Percentiles rank a stretch among this genome's conserved stretches.
These are phyloP conservation scores for Drosophila virilis DNA, from an alignment of 1,140 invertebrate species.

Conservation along the genomic window DNA sequence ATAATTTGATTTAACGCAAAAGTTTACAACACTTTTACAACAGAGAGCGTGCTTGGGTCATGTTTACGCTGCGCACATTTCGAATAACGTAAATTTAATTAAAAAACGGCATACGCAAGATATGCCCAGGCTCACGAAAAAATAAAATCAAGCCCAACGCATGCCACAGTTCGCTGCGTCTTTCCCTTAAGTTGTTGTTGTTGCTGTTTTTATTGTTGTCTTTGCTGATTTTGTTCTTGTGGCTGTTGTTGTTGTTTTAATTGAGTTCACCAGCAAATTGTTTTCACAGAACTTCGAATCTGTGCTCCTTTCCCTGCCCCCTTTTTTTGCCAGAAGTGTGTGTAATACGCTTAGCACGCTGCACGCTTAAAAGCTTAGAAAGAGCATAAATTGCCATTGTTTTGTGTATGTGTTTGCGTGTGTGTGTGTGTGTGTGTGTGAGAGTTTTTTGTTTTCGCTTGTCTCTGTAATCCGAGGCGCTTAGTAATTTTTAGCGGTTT, in stretches of 20 bases:
- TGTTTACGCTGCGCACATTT: slow-evolving; percentile 36
- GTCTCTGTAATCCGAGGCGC: slow-evolving; percentile 65
- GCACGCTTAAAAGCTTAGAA: slow-evolving; percentile 50
- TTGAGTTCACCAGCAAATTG: slow-evolving; percentile 78
- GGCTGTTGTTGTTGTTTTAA: slow-evolving; percentile 42
- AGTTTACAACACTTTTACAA: slow-evolving; percentile 19
- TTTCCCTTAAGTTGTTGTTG: slow-evolving; percentile 21
- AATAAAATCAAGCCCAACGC: not conserved
- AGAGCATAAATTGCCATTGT: slow-evolving; percentile 62
- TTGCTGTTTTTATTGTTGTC: not conserved
- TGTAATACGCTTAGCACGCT: slow-evolving; percentile 59
- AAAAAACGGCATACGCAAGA: slow-evolving; percentile 49
- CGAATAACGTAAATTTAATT: slow-evolving; percentile 67
- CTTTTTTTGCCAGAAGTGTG: slow-evolving; percentile 6
- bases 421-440: slow-evolving; percentile 2
- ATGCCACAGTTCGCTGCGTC: slow-evolving; percentile 3
- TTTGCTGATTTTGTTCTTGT: slow-evolving; percentile 6
- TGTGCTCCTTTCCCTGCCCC: slow-evolving; percentile 12
- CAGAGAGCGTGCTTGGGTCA: slow-evolving; percentile 9
- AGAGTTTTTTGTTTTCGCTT: slow-evolving; percentile 8
- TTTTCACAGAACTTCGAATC: slow-evolving; percentile 34
- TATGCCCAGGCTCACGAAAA: not conserved
- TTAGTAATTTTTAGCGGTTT: slow-evolving; percentile 57
- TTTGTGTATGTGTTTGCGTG: slow-evolving; percentile 18
- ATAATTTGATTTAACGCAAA: slow-evolving; percentile 71